phyloP scores from a whole-genome alignment of 2,797 vertebrate genomes.

The Channa striata region DNA sequence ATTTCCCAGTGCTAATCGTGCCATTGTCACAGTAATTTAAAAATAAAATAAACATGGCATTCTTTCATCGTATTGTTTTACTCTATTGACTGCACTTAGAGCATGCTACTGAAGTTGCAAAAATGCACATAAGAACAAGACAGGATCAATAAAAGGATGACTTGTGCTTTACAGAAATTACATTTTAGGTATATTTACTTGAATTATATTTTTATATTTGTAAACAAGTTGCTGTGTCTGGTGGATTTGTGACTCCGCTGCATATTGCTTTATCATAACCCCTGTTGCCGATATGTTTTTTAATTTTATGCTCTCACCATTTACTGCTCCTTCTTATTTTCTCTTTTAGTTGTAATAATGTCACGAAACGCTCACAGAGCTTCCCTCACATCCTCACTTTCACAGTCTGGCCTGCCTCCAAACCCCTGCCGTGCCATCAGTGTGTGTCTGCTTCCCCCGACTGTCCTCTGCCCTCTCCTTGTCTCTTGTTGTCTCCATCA shows the following conservation, averaged over 20 bases:
- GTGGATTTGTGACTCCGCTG: neutral
- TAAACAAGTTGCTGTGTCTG: neutral
- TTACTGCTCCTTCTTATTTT: neutral
- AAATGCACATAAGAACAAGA: neutral
- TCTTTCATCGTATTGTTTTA: too few species aligned
- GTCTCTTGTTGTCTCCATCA: slow-evolving; percentile 59
- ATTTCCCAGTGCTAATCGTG: neutral
- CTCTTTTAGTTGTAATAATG: slow-evolving; percentile 13
- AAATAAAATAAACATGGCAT: too few species aligned
- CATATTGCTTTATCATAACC: neutral
- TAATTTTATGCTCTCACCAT: neutral
- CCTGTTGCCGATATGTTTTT: neutral
- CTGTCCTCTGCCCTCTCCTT: slow-evolving; percentile 43
- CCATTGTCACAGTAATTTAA: too few species aligned
- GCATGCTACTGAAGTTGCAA: neutral
- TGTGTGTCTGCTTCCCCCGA: slow-evolving; percentile 24
- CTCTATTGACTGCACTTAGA: neutral
- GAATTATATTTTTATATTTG: too few species aligned
- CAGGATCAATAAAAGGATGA: too few species aligned
- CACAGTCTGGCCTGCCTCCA: slow-evolving; percentile 24
- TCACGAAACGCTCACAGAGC: slow-evolving; percentile 7
- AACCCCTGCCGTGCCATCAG: slow-evolving; percentile 20
- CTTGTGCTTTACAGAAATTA: too few species aligned
- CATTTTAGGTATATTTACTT: neutral
- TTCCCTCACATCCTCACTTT: slow-evolving; percentile 1